Evolutionary conservation across 2,888 invertebrate species (phyloP).

Genomic region (Camptogramma bilineatum): DNA sequence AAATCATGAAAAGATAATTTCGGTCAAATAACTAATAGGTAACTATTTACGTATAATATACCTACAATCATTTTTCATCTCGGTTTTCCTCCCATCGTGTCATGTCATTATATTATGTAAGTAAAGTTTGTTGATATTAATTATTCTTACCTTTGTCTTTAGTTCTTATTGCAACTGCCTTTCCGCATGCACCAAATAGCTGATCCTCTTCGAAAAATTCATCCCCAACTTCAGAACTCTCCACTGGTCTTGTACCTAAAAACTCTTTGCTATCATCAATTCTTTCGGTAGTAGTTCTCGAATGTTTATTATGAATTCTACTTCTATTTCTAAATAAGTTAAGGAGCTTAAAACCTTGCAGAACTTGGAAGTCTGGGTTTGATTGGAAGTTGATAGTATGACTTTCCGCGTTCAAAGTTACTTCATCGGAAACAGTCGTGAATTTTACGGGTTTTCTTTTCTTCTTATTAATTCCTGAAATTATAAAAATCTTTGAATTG

Average conservation of each 20-base stretch:
- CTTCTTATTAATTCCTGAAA: conserved; percentile 37
- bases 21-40: too few relatives aligned
- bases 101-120: too few relatives aligned
- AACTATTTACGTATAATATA: too few relatives aligned
- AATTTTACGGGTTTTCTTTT: conserved; percentile 56
- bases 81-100: not conserved
- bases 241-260: conserved; percentile 40
- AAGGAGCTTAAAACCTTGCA: conserved; percentile 74
- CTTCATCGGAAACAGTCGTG: conserved; percentile 52
- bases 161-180: conserved; percentile 39
- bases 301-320: conserved; percentile 49
- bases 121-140: not conserved
- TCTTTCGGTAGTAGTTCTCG: conserved; percentile 56
- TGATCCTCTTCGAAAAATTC: conserved; percentile 54
- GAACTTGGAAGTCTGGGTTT: conserved; percentile 73
- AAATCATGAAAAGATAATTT: too few relatives aligned
- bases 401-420: conserved; percentile 55
- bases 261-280: conserved; percentile 52
- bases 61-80: not conserved
- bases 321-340: conserved; percentile 66
- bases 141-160: conserved; percentile 29
- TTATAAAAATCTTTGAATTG: not conserved
- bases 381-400: conserved; percentile 70
- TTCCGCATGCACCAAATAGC: conserved; percentile 66
- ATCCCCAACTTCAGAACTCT: conserved; percentile 47